Evolutionary conservation across 2,113 vertebrate species (phyloP).

Genomic region (Pedionomus torquatus): DNA sequence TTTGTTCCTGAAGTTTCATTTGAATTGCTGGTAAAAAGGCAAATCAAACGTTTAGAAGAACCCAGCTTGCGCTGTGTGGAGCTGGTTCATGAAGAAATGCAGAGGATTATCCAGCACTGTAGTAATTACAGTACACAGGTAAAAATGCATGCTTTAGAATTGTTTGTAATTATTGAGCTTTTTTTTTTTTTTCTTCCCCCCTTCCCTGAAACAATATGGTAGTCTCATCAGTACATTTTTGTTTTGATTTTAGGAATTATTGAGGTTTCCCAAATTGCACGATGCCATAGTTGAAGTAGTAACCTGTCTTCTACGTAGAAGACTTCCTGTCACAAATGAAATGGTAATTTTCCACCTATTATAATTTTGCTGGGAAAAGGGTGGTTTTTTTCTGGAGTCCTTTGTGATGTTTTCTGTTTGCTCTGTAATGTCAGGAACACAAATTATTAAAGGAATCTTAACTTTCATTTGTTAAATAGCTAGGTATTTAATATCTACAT

Average conservation of each 20-base stretch:
- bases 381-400: not conserved
- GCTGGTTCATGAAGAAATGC: conserved; percentile 98
- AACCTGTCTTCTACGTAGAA: conserved; percentile 91
- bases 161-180: not conserved
- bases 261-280: conserved; percentile 96
- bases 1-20: conserved; percentile 98
- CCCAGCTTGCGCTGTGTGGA: conserved; percentile 97
- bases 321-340: conserved; percentile 96
- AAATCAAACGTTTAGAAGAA: conserved; percentile 96
- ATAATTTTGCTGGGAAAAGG: not conserved
- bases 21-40: conserved; percentile 94
- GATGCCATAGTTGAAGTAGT: conserved; percentile 99
- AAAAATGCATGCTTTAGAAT: not conserved
- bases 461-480: not conserved
- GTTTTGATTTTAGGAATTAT: conserved; percentile 81
- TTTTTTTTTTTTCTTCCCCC: fast-evolving
- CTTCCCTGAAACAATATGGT: not conserved
- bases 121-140: conserved; percentile 99
- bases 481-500: not conserved
- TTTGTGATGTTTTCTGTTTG: not conserved
- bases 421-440: not conserved
- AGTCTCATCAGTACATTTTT: not conserved
- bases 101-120: conserved; percentile 97
- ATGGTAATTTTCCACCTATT: conserved; percentile 81
- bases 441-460: not conserved